phyloP scores from a whole-genome alignment of 2,888 invertebrate species.

The Netelia melanura region DNA sequence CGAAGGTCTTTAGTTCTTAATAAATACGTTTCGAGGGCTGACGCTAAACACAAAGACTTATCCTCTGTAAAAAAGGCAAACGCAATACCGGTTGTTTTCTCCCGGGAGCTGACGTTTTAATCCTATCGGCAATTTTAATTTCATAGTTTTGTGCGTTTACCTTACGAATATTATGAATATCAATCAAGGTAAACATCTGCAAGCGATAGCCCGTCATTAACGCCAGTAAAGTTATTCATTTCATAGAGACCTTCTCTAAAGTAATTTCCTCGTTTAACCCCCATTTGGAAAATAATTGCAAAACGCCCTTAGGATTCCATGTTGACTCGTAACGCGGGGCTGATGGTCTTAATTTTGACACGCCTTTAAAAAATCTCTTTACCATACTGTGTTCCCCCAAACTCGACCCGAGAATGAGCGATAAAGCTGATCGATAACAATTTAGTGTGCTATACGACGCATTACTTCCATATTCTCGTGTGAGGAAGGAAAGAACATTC shows the following conservation, averaged over 20 bases:
- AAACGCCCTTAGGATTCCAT: conserved; percentile 58
- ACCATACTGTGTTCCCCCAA: conserved; percentile 66
- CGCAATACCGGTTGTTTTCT: conserved; percentile 52
- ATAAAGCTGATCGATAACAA: conserved; percentile 71
- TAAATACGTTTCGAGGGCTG: conserved; percentile 29
- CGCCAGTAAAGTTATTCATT: too few relatives aligned
- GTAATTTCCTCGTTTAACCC: too few relatives aligned
- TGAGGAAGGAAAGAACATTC: conserved; percentile 25
- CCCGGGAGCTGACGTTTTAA: conserved; percentile 61
- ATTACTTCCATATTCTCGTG: conserved; percentile 50
- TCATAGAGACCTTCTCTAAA: too few relatives aligned
- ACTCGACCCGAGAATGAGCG: conserved; percentile 67
- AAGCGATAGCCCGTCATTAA: too few relatives aligned
- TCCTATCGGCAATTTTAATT: conserved; percentile 60
- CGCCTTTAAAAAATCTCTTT: conserved; percentile 72
- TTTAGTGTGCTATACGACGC: conserved; percentile 72
- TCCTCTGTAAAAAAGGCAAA: conserved; percentile 54
- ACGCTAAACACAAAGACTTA: conserved; percentile 52
- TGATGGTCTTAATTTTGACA: conserved; percentile 69
- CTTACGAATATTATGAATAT: conserved; percentile 53
- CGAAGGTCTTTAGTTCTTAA: conserved; percentile 33
- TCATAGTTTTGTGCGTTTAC: conserved; percentile 58
- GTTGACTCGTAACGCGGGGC: conserved; percentile 59
- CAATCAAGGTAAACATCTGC: not conserved
- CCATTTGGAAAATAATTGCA: conserved; percentile 10